Conservation (phyloP, 2,888 invertebrate species). For the Latrodectus hesperus region DNA sequence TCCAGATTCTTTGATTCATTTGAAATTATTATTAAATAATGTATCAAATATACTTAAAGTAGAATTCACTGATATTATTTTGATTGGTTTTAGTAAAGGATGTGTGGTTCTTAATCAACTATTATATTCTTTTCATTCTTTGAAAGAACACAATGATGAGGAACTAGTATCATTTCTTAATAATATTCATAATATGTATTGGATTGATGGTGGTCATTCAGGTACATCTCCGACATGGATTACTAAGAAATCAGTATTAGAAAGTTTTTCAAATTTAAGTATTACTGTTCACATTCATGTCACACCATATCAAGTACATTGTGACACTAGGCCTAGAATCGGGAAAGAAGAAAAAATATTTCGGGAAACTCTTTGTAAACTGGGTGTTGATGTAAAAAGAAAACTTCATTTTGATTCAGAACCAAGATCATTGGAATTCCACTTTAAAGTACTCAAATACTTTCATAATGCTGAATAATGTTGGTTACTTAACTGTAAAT, state of each 20-base stretch:
- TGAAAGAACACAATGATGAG: conserved; percentile 57
- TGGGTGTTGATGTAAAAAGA: conserved; percentile 82
- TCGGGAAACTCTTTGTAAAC: conserved; percentile 80
- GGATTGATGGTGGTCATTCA: conserved; percentile 94
- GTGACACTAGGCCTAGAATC: conserved; percentile 88
- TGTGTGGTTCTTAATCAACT: conserved; percentile 94
- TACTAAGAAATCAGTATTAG: conserved; percentile 83
- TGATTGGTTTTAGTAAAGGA: conserved; percentile 94
- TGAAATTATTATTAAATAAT: conserved; percentile 78
- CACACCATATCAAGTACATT: conserved; percentile 91
- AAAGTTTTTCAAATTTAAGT: conserved; percentile 82
- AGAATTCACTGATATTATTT: conserved; percentile 75
- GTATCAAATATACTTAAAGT: conserved; percentile 5
- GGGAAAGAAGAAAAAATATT: conserved; percentile 87
- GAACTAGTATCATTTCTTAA: conserved; percentile 73
- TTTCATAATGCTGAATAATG: conserved; percentile 65
- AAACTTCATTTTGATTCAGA: conserved; percentile 80
- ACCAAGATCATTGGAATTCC: conserved; percentile 81
- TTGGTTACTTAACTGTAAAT: too few relatives aligned
- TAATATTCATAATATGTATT: conserved; percentile 85
- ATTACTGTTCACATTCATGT: conserved; percentile 86
- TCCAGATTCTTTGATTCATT: conserved; percentile 83
- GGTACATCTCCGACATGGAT: conserved; percentile 92
- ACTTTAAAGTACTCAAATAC: conserved; percentile 82
- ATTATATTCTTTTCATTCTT: conserved; percentile 79